phyloP scores from a whole-genome alignment of 2,888 invertebrate species.

The Hirtodrosophila confusa region DNA sequence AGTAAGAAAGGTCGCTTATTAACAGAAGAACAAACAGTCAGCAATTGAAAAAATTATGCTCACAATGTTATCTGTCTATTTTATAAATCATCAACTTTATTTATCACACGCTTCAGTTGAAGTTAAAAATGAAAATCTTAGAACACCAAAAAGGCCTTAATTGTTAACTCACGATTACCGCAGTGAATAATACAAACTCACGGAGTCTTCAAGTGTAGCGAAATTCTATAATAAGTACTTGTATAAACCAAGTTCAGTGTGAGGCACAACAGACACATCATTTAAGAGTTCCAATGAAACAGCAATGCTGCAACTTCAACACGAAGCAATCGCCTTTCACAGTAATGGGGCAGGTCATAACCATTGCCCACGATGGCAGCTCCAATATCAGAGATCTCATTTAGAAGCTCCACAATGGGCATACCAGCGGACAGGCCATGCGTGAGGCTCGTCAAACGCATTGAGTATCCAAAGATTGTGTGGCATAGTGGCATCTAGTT shows the following conservation, averaged over 20 bases:
- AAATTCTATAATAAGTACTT: too few species aligned
- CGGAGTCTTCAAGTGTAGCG: too few species aligned
- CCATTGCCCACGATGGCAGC: slow-evolving; percentile 21
- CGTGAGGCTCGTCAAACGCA: slow-evolving; percentile 37
- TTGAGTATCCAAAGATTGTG: slow-evolving; percentile 22
- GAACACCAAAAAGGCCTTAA: too few species aligned
- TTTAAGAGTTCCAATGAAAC: slow-evolving; percentile 9
- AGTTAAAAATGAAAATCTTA: too few species aligned
- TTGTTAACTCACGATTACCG: too few species aligned
- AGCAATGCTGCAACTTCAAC: slow-evolving; percentile 9
- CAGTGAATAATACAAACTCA: too few species aligned
- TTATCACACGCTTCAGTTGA: too few species aligned
- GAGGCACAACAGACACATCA: slow-evolving; percentile 2
- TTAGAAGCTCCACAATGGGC: slow-evolving; percentile 36
- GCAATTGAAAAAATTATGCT: too few species aligned
- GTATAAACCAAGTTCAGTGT: background rate
- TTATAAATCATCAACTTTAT: too few species aligned
- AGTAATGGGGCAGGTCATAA: slow-evolving; percentile 31
- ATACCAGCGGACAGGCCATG: slow-evolving; percentile 40
- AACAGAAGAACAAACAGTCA: too few species aligned
- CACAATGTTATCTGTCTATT: too few species aligned
- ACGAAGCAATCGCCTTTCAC: slow-evolving; percentile 17
- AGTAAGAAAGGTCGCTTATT: too few species aligned
- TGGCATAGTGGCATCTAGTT: slow-evolving; percentile 44
- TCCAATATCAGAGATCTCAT: slow-evolving; percentile 40